phyloP scores from a whole-genome alignment of 2,888 invertebrate species.

The Pheosia gnoma region DNA sequence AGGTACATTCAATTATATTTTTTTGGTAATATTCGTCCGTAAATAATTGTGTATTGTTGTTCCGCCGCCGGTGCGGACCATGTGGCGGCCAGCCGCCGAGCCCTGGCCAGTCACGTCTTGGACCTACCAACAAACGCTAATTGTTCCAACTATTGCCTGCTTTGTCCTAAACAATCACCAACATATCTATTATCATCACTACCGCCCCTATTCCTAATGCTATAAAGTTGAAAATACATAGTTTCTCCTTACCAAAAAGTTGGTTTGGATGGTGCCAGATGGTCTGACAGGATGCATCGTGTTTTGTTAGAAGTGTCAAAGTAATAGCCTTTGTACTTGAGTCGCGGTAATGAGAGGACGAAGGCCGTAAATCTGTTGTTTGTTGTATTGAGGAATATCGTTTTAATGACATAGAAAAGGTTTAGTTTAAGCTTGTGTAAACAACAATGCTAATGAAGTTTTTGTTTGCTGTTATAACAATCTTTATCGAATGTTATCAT shows the following conservation, averaged over 20 bases:
- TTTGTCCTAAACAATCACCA: constrained; percentile 47
- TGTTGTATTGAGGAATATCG: constrained; percentile 37
- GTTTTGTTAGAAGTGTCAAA: constrained; percentile 60
- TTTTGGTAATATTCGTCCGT: background rate
- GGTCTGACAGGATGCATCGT: constrained; percentile 58
- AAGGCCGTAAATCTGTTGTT: constrained; percentile 52
- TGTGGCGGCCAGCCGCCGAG: constrained; percentile 53
- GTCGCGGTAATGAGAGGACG: constrained; percentile 44
- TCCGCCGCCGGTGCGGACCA: constrained; percentile 27
- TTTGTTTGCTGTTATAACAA: background rate
- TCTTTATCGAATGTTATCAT: background rate
- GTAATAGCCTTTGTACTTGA: constrained; percentile 56
- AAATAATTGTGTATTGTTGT: constrained; percentile 6
- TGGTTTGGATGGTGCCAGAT: constrained; percentile 54
- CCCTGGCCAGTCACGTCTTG: constrained; percentile 46
- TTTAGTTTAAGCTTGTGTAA: constrained; percentile 10
- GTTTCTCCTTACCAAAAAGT: constrained; percentile 17
- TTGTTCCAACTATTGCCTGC: constrained; percentile 53
- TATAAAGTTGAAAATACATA: constrained; percentile 27
- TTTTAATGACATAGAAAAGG: constrained; percentile 26
- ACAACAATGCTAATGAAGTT: constrained; percentile 12
- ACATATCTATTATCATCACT: constrained; percentile 27
- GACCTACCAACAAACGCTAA: constrained; percentile 59
- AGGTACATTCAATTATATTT: too few species aligned
- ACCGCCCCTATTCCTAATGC: constrained; percentile 13